Percentiles rank a stretch among this genome's conserved stretches.
Conservation (phyloP, 2,888 invertebrate species). For the Erebia ligea region DNA sequence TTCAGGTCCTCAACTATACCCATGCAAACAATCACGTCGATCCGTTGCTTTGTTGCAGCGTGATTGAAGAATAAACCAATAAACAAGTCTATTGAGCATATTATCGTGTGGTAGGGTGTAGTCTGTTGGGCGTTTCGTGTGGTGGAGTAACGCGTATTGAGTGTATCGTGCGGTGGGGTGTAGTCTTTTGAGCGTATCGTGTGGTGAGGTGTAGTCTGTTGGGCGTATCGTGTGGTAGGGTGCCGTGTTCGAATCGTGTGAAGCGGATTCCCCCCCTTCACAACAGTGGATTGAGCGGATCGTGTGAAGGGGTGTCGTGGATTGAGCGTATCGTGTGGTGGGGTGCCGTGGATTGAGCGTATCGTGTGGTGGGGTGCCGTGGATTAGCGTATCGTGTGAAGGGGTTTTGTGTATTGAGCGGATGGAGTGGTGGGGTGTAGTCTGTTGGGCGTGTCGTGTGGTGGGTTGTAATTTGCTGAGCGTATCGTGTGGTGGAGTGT, state of each 20-base stretch:
- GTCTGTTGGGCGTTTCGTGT: background rate
- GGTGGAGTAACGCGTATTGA: background rate
- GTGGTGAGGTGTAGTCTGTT: slow-evolving; percentile 23
- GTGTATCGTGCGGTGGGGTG: background rate
- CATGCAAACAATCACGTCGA: too few species aligned
- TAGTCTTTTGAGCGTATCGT: background rate
- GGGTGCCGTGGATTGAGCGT: background rate
- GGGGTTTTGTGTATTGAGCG: slow-evolving; percentile 37
- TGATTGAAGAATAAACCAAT: too few species aligned
- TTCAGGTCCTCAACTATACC: too few species aligned
- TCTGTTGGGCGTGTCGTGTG: background rate
- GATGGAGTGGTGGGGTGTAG: slow-evolving; percentile 29
- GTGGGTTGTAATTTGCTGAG: background rate
- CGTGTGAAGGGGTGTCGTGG: slow-evolving; percentile 19
- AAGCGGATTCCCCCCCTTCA: too few species aligned
- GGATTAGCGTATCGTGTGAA: slow-evolving; percentile 40
- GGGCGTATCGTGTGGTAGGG: slow-evolving; percentile 38
- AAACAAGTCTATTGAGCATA: too few species aligned
- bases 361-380: background rate
- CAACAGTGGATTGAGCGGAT: background rate
- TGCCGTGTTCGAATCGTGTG: slow-evolving; percentile 23
- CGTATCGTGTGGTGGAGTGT: background rate
- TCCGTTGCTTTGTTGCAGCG: too few species aligned
- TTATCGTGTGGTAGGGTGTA: background rate
- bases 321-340: background rate